Evolutionary conservation across 2,113 vertebrate species (phyloP).

Genomic region (Romanogobio albipinnatus): DNA sequence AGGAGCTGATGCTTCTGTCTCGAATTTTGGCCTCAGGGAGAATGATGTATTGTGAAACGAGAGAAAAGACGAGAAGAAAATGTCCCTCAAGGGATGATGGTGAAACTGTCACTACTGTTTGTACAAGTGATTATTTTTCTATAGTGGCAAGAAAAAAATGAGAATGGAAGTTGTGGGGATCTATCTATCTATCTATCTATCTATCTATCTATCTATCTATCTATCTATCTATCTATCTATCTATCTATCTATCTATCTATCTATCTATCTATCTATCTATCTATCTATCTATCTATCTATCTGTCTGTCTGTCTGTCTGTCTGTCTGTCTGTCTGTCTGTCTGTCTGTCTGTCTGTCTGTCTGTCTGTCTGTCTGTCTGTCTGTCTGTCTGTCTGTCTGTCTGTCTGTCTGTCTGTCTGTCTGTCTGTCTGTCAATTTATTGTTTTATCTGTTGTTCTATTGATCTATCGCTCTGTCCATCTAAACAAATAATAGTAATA

Average conservation of each 20-base stretch:
- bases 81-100: conserved; percentile 31
- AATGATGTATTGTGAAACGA: conserved; percentile 15
- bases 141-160: not conserved
- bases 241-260: not conserved
- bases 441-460: not conserved
- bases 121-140: conserved; percentile 6
- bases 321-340: not conserved
- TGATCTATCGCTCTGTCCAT: not conserved
- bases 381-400: not conserved
- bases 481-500: too few species aligned
- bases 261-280: not conserved
- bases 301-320: not conserved
- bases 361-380: not conserved
- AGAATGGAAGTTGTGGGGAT: not conserved
- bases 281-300: not conserved
- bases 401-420: not conserved
- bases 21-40: conserved; percentile 19
- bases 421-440: not conserved
- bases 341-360: not conserved
- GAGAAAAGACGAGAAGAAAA: conserved; percentile 30
- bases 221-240: not conserved
- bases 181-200: not conserved
- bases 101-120: conserved; percentile 27
- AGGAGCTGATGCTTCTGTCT: conserved; percentile 52
- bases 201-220: not conserved